Evolutionary conservation across 2,888 invertebrate species (phyloP).

Genomic region (Cerceris ruficornis): DNA sequence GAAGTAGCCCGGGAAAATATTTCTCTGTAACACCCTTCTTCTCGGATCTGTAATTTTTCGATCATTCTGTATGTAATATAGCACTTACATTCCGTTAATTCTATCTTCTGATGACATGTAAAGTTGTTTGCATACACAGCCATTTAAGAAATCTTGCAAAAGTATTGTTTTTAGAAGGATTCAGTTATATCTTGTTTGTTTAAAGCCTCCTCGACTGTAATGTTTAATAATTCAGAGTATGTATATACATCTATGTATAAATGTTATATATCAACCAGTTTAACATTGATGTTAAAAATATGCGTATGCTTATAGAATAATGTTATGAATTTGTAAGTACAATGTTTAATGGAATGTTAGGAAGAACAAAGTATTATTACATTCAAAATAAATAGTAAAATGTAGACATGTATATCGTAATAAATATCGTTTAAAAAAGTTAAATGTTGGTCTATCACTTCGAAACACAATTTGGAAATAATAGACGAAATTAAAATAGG

Average conservation of each 20-base stretch:
- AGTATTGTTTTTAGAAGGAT: neutral
- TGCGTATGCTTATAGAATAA: slow-evolving; percentile 26
- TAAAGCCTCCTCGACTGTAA: neutral
- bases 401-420: neutral
- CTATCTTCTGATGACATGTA: slow-evolving; percentile 21
- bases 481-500: too few relatives aligned
- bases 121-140: slow-evolving; percentile 1
- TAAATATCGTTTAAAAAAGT: slow-evolving; percentile 16
- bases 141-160: slow-evolving; percentile 5
- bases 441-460: neutral
- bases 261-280: slow-evolving; percentile 14
- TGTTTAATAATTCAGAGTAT: slow-evolving; percentile 21
- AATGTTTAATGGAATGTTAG: slow-evolving; percentile 60
- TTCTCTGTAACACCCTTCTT: too few relatives aligned
- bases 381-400: neutral
- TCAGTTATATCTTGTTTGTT: neutral
- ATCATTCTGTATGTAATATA: neutral
- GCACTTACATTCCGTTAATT: slow-evolving; percentile 64
- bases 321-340: slow-evolving; percentile 46
- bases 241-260: slow-evolving; percentile 42
- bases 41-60: too few relatives aligned
- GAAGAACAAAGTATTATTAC: slow-evolving; percentile 61
- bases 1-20: too few relatives aligned
- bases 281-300: slow-evolving; percentile 17
- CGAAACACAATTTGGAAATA: too few relatives aligned